Percentiles rank a stretch among this genome's conserved stretches.
Evolutionary conservation across 2,888 invertebrate genomes (phyloP).

Genomic region (Dysmachus trigonus): DNA sequence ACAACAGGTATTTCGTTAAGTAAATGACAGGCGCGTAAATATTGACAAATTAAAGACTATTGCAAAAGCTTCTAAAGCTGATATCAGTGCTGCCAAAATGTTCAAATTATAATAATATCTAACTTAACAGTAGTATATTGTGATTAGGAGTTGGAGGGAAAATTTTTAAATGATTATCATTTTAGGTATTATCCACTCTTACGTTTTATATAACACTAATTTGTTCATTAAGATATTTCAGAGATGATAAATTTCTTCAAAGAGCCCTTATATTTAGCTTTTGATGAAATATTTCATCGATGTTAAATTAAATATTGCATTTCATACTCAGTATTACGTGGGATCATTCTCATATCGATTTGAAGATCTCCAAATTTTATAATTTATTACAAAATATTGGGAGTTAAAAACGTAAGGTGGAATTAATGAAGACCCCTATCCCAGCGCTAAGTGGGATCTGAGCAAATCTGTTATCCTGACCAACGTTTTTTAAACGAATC

Average conservation of each 20-base stretch:
- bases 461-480: too few species aligned
- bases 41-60: not conserved
- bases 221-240: not conserved
- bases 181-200: not conserved
- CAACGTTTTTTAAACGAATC: too few species aligned
- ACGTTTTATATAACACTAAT: not conserved
- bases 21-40: slow-evolving; percentile 16
- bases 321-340: not conserved
- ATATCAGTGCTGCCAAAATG: slow-evolving; percentile 15
- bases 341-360: not conserved
- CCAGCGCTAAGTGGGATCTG: too few species aligned
- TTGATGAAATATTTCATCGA: too few species aligned
- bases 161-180: not conserved
- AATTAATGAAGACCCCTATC: too few species aligned
- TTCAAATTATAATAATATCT: not conserved
- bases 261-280: not conserved
- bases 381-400: too few species aligned
- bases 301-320: too few species aligned
- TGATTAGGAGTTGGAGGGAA: not conserved
- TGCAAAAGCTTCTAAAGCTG: not conserved
- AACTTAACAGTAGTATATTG: not conserved
- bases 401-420: too few species aligned
- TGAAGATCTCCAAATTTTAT: too few species aligned
- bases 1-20: slow-evolving; percentile 38
- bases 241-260: not conserved